Base-by-base conservation (phyloP, 2,113 vertebrate genomes). In the Nestor notabilis region DNA sequence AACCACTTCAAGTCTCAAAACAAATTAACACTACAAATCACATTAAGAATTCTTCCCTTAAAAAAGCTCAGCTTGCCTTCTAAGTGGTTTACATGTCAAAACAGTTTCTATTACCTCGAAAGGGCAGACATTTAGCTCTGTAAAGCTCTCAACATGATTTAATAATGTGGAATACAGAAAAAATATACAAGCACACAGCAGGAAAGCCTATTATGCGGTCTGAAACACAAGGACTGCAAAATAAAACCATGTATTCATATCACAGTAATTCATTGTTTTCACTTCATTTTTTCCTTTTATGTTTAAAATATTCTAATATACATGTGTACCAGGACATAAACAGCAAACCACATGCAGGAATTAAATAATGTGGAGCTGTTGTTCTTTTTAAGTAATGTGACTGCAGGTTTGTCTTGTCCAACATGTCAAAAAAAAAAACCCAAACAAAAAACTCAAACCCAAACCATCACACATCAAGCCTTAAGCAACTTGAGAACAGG, bases 1-100 rank as follows among this genome's bases (percentile, higher is more conserved):
- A 74, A 64, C 82, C 69, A 94, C 15, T 93, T 95, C 41, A 95
- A 87, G 83, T 71, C 37, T 84, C 53, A 78, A 96, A 91, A 87
- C 56, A 95, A 89, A 83, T 68, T 83, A 86, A 68, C 50, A 31
- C 24, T 83, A 61, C 55, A 94, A 72, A 75, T 80, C 47, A 84
- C 37, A 77, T 89, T 55, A 92, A 72, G 31, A 80, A 84, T 75
- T 69, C 20, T 95, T 84, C 69, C 43, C 68, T 81, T 76, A 81
- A 4, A 95, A 87, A 93, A 84, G 52, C 28, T 96, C 37, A 92
- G 63, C 41, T 85, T 4, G 3, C 69, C 61, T 90, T 96, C 9
- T 60, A 84, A 90, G 63, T n/a, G 49, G 68, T 75, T 93, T 90
- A 84, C 4, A 0, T 41, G 37, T 53, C 83, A 70, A 90, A 91